phyloP scores from a whole-genome alignment of 2,113 vertebrate species.

The Cathartes aura region DNA sequence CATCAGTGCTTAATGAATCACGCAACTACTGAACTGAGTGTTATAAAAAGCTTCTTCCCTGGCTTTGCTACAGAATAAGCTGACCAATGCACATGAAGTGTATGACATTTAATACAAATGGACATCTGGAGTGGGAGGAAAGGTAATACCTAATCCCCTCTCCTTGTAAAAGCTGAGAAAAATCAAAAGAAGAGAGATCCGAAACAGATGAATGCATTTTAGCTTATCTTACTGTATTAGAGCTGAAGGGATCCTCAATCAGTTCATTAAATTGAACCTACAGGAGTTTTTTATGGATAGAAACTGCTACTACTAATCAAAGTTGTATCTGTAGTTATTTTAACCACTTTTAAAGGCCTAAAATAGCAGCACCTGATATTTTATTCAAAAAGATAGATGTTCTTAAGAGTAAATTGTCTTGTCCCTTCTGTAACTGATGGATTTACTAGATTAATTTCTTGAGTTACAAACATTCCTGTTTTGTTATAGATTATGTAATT shows the following conservation, averaged over 20 bases:
- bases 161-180: neutral
- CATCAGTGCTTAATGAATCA: neutral
- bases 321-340: neutral
- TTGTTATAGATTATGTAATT: neutral
- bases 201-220: neutral
- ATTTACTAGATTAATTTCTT: neutral
- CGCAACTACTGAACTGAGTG: neutral
- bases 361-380: neutral
- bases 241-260: neutral
- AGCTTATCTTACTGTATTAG: neutral
- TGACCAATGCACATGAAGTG: neutral
- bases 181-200: neutral
- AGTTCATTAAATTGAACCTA: neutral
- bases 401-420: neutral
- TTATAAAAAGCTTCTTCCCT: neutral
- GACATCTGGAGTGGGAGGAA: neutral
- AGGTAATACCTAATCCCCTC: neutral
- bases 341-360: neutral
- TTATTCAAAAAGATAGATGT: neutral
- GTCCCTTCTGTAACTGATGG: neutral
- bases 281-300: neutral
- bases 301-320: neutral
- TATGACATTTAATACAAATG: neutral
- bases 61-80: neutral
- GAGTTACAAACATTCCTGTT: neutral